Base-by-base conservation (phyloP, 2,113 vertebrate genomes). In the Zapus hudsonius region DNA sequence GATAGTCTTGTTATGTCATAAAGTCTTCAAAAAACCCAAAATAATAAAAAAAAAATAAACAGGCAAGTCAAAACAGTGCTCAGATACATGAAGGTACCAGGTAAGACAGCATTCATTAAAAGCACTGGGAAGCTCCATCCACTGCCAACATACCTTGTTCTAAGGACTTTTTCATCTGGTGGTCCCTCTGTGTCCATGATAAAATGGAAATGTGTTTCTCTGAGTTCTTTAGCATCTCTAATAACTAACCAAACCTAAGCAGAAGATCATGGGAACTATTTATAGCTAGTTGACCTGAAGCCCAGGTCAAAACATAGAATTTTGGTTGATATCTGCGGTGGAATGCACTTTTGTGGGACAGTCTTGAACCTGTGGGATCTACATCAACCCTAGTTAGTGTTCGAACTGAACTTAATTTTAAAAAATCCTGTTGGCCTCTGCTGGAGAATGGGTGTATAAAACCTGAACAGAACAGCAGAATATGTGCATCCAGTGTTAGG, bases 51-150 rank as follows among this genome's bases (percentile, higher is more conserved):
- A 1, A 10, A 4, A 47, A 40, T 16, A 20, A 44, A 27, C 5
- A 29, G 23, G 61, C 19, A 33, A 67, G 7, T 33, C 29, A 29
- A 61, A 25, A 15, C 4, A 25, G 17, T 1, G 8, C 52, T 69
- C 10, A 23, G 22, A 16, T 38, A 27, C 1, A 1, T 42, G 19
- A 7, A 61, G 3, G 25, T 38, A 9, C 27, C 23, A 33, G 25
- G 7, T 75, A 66, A n/a, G 16, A 16, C 33, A 11, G 63, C 1
- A 0, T 38, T 80, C 36, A n/a, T 17, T 11, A 0, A 52, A 20
- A 16, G 16, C 4, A 6, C 29, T 22, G 3, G 12, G 15, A 38
- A 3, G 4, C 5, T 33, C 29, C 6, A 73, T 5, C 20, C 1
- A 22, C 7, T 33, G n/a, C 7, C 20, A 5, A 55, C 17, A n/a